Percentiles rank a stretch among this genome's conserved stretches.
phyloP scores from a whole-genome alignment of 2,797 vertebrate genomes.

The Notoglanidium macrostoma region DNA sequence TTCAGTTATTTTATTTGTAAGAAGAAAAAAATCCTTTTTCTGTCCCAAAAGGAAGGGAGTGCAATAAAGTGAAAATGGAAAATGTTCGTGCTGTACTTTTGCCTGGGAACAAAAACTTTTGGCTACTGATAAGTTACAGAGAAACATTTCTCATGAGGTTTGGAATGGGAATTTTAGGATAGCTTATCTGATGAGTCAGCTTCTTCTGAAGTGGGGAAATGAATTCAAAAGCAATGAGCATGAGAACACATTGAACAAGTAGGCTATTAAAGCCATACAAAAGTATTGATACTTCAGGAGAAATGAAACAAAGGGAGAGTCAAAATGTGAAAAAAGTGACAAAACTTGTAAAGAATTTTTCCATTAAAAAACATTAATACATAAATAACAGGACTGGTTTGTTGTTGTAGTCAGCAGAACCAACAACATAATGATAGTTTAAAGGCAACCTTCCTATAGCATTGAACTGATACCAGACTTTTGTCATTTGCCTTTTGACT shows the following conservation, averaged over 20 bases:
- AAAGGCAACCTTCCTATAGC: not conserved
- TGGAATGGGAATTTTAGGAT: constrained; percentile 16
- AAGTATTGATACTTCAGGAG: not conserved
- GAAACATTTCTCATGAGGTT: constrained; percentile 28
- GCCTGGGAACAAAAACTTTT: constrained; percentile 16
- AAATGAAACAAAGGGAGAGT: not conserved
- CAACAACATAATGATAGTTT: not conserved
- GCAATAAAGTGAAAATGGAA: not conserved
- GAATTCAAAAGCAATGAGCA: constrained; percentile 18
- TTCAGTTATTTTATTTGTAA: constrained; percentile 1
- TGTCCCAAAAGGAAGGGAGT: not conserved
- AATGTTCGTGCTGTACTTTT: not conserved
- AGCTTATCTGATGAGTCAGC: constrained; percentile 49
- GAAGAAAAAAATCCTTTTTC: not conserved
- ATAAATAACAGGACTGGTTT: not conserved
- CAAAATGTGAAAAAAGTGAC: not conserved
- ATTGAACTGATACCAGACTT: not conserved
- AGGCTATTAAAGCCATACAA: constrained; percentile 23
- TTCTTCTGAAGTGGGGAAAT: constrained; percentile 27
- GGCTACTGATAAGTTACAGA: constrained; percentile 14
- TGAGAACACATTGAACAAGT: constrained; percentile 32
- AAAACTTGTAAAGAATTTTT: not conserved
- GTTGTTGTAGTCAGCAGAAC: not conserved
- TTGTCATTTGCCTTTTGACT: not conserved
- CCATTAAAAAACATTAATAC: not conserved